Percentiles rank a stretch among this genome's conserved stretches.
These are phyloP conservation scores for Poecilia gillii DNA, from an alignment of 2,797 vertebrate genomes.

Conservation along the genomic window DNA sequence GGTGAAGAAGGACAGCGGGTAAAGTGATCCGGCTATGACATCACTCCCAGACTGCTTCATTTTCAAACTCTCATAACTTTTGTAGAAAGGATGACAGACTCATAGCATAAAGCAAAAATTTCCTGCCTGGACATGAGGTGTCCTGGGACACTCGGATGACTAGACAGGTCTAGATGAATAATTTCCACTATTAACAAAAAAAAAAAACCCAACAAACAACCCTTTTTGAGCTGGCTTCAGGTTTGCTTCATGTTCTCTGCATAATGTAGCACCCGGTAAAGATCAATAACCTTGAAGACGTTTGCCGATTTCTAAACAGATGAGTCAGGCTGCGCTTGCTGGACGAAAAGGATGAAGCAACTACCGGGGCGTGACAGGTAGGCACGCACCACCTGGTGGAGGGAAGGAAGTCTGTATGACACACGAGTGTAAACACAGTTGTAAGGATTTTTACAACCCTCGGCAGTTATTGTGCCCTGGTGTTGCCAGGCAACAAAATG, in stretches of 20 bases:
- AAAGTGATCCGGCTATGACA: slow-evolving; percentile 78
- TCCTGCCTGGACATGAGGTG: slow-evolving; percentile 70
- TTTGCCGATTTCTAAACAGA: slow-evolving; percentile 10
- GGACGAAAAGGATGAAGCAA: slow-evolving; percentile 50
- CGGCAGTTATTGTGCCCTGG: slow-evolving; percentile 38
- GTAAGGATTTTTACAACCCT: slow-evolving; percentile 29
- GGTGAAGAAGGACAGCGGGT: slow-evolving; percentile 56
- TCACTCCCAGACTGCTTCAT: slow-evolving; percentile 70
- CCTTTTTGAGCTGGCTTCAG: slow-evolving; percentile 1
- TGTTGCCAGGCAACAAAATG: slow-evolving; percentile 51
- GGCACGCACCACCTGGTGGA: slow-evolving; percentile 61
- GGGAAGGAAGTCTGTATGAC: slow-evolving; percentile 38
- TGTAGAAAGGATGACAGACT: slow-evolving; percentile 45
- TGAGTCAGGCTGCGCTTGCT: slow-evolving; percentile 47
- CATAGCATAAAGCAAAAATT: slow-evolving; percentile 66
- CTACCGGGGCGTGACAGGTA: slow-evolving; percentile 55
- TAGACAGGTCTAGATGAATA: slow-evolving; percentile 67
- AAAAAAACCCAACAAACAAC: slow-evolving; percentile 33
- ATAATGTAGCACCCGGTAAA: slow-evolving; percentile 13
- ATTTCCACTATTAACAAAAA: slow-evolving; percentile 62
- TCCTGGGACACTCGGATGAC: slow-evolving; percentile 48
- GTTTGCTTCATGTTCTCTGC: slow-evolving; percentile 12
- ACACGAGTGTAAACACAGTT: slow-evolving; percentile 1
- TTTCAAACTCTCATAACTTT: slow-evolving; percentile 27
- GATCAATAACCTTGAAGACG: slow-evolving; percentile 3